Percentiles rank a stretch among this genome's conserved stretches.
These are phyloP conservation scores for Drosophila ochracea DNA, from an alignment of 2,888 invertebrate genomes.

Conservation along the genomic window DNA sequence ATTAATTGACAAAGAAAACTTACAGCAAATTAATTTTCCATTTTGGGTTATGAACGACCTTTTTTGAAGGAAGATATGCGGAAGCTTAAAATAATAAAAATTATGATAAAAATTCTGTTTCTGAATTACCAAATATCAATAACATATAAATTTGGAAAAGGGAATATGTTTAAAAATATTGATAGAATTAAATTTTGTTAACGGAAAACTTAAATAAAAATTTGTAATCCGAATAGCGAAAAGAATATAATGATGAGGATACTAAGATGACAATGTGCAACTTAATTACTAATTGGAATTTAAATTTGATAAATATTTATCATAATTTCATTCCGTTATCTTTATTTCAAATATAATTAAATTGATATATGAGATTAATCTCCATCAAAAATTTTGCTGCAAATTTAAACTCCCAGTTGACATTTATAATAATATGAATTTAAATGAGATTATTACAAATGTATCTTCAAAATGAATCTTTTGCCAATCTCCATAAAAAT, in stretches of 20 bases:
- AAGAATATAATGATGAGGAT: background rate
- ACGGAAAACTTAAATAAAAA: background rate
- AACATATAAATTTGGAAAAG: background rate
- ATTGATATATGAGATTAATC: background rate
- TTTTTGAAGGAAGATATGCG: background rate
- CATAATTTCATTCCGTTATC: background rate
- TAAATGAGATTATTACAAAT: background rate
- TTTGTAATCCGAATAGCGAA: background rate
- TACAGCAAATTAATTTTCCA: slow-evolving; percentile 6
- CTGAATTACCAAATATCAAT: background rate
- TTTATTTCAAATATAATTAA: background rate
- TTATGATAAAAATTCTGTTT: background rate
- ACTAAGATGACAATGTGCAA: too few relatives aligned
- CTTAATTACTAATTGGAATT: background rate
- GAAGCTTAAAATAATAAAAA: background rate
- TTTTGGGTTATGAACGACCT: background rate
- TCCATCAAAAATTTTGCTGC: background rate
- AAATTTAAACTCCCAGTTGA: background rate
- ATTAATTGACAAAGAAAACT: slow-evolving; percentile 60
- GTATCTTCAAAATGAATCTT: background rate
- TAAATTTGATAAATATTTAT: background rate
- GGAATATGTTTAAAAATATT: background rate
- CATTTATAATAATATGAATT: background rate
- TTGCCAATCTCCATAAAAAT: background rate
- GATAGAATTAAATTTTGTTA: background rate